A percentile compares a stretch with the other conserved stretches of the same genome.
phyloP scores from a whole-genome alignment of 2,888 invertebrate species.

The Bugula neritina region DNA sequence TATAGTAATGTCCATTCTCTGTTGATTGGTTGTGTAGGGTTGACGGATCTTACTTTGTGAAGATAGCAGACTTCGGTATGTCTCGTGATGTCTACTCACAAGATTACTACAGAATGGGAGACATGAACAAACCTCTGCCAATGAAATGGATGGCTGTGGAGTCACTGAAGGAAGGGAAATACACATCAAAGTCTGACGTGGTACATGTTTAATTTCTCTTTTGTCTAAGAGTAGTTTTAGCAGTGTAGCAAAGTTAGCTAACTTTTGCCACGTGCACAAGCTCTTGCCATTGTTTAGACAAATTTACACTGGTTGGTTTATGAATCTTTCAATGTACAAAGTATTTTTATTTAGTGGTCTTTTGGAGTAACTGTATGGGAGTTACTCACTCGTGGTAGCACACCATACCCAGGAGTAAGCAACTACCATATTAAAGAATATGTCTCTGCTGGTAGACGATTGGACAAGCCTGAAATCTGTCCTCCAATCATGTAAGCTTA shows the following conservation, averaged over 20 bases:
- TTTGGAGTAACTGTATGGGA: slow-evolving; percentile 13
- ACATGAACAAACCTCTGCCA: slow-evolving; percentile 15
- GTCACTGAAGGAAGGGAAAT: slow-evolving; percentile 14
- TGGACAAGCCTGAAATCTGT: slow-evolving; percentile 15
- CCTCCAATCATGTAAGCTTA: slow-evolving; percentile 21
- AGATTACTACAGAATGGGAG: slow-evolving; percentile 8
- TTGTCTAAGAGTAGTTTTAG: too few species aligned
- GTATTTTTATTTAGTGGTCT: slow-evolving; percentile 16
- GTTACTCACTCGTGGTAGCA: slow-evolving; percentile 21
- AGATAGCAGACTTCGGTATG: slow-evolving; percentile 20
- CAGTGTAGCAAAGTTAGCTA: too few species aligned
- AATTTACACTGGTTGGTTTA: too few species aligned
- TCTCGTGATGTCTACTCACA: slow-evolving; percentile 4
- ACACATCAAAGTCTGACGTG: slow-evolving; percentile 12
- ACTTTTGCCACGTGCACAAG: too few species aligned
- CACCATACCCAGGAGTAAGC: slow-evolving; percentile 20
- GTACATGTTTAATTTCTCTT: too few species aligned
- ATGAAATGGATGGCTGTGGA: slow-evolving; percentile 23
- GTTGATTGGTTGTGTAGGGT: too few species aligned
- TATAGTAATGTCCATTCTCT: too few species aligned
- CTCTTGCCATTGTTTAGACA: too few species aligned
- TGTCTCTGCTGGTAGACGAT: not conserved
- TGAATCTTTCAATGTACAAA: too few species aligned
- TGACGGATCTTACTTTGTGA: slow-evolving; percentile 2
- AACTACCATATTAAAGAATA: slow-evolving; percentile 18